Base-by-base conservation (phyloP, 2,888 invertebrate genomes). In the Trachelus iudaicus region DNA sequence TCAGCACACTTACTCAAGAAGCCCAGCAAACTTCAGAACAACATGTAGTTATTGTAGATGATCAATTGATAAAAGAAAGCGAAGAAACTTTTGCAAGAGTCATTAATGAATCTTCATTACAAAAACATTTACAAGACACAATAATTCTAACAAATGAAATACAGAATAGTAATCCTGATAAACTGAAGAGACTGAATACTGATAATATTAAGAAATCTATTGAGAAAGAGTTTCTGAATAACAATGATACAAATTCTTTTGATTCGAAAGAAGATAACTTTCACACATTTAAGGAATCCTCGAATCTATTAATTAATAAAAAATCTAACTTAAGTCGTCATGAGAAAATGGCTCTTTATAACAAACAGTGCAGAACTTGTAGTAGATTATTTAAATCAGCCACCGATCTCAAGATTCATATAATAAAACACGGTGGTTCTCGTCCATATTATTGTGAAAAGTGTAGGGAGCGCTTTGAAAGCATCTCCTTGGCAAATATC, bases 391-490 rank as follows among this genome's bases (percentile, higher is more conserved):
- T 81, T 35, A 77, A 78, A 75, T 76, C 76, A 2, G 75, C 74
- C 11, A 69, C 77, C 4, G 79, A 82, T 77, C 73, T 81, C 31
- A 34, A 78, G 4, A 69, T 75, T 23, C 81, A 82, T 74, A 69
- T 75, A n/a, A 73, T 79, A 11, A 81, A 78, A 68, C 82, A 82
- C 73, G 77, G 77, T 2, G 78, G 73, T n/a, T 69, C 74, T 23
- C 30, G 73, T 73, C 78, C 82, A 40, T 82, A 82, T 69, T 12
- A 78, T 68, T 82, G 82, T 71, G 34, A 76, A 69, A 74, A 79
- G 69, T 81, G 82, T 75, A 69, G 76, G 56, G 77, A 79, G 33
- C 73, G 79, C 69, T 81, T 82, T 56, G 35, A 4, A 12, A 77
- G 75, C 74, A 12, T 76, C 12, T 73, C 80, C 11, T 6, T 34